A percentile compares a stretch with the other conserved stretches of the same genome.
These are phyloP conservation scores for Caerostris darwini DNA, from an alignment of 1,140 invertebrate genomes.

Conservation along the genomic window DNA sequence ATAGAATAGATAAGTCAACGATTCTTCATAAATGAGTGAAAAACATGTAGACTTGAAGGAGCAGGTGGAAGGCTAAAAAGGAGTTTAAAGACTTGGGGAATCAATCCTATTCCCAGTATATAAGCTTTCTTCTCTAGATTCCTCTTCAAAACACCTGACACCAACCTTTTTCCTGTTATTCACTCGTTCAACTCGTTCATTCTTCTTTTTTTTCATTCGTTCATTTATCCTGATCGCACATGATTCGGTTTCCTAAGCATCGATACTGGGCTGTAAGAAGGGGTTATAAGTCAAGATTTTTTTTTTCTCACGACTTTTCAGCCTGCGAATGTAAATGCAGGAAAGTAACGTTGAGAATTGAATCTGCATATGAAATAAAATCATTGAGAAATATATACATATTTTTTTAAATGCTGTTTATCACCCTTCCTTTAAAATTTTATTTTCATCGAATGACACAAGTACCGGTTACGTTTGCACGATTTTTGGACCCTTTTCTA, in stretches of 20 bases:
- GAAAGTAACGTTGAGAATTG: conserved; percentile 43
- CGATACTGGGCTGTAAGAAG: background rate
- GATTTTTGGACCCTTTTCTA: background rate
- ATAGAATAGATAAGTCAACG: conserved; percentile 31
- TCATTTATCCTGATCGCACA: conserved; percentile 19
- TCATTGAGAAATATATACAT: conserved; percentile 38
- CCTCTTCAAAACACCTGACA: conserved; percentile 67
- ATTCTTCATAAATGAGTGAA: conserved; percentile 63
- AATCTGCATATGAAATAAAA: conserved; percentile 51
- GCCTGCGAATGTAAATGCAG: conserved; percentile 20
- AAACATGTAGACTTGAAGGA: conserved; percentile 21
- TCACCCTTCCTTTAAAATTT: conserved; percentile 50
- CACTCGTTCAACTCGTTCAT: conserved; percentile 40
- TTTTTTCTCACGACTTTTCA: background rate
- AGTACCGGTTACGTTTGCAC: conserved; percentile 18
- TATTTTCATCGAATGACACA: background rate
- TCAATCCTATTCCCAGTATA: conserved; percentile 56
- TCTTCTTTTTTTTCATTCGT: conserved; percentile 29
- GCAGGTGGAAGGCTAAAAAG: conserved; percentile 53
- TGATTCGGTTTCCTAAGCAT: conserved; percentile 34
- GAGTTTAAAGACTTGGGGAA: conserved; percentile 62
- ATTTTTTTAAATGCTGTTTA: conserved; percentile 19
- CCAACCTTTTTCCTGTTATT: conserved; percentile 48
- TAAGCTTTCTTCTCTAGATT: conserved; percentile 56
- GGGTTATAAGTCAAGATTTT: conserved; percentile 64